A percentile compares a stretch with the other conserved stretches of the same genome.
Conservation (phyloP, 2,888 invertebrate species). For the Artemia sinica region DNA sequence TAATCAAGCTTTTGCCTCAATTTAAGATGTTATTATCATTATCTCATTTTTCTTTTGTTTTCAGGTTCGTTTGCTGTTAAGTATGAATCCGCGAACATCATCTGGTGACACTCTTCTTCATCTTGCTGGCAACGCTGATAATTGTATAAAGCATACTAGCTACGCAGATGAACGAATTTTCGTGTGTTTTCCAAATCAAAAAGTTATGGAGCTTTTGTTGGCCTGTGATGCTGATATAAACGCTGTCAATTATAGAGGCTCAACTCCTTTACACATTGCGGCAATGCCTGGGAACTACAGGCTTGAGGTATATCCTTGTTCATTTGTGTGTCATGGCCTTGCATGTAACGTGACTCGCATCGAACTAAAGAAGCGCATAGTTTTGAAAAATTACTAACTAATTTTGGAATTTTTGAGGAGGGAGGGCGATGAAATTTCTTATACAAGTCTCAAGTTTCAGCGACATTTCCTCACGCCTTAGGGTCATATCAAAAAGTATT, state of each 20-base stretch:
- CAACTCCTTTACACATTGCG: constrained; percentile 64
- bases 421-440: no score
- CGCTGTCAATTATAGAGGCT: constrained; percentile 53
- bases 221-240: constrained; percentile 59
- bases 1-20: no score
- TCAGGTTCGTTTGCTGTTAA: constrained; percentile 14
- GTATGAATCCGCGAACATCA: constrained; percentile 45
- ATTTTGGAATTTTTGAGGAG: no score
- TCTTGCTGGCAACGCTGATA: constrained; percentile 56
- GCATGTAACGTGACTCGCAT: constrained; percentile 11
- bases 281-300: constrained; percentile 56
- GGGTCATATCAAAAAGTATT: no score
- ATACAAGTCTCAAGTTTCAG: no score
- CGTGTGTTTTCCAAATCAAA: constrained; percentile 51
- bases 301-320: constrained; percentile 38
- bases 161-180: constrained; percentile 50
- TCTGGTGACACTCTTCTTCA: constrained; percentile 65
- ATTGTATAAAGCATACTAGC: constrained; percentile 51
- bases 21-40: no score
- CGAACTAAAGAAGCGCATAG: no score
- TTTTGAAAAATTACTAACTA: no score
- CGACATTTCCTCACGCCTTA: no score
- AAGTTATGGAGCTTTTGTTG: constrained; percentile 51
- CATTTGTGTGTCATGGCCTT: neutral
- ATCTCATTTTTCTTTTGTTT: neutral